Conservation (phyloP, 2,888 invertebrate genomes). For the Aelia acuminata region DNA sequence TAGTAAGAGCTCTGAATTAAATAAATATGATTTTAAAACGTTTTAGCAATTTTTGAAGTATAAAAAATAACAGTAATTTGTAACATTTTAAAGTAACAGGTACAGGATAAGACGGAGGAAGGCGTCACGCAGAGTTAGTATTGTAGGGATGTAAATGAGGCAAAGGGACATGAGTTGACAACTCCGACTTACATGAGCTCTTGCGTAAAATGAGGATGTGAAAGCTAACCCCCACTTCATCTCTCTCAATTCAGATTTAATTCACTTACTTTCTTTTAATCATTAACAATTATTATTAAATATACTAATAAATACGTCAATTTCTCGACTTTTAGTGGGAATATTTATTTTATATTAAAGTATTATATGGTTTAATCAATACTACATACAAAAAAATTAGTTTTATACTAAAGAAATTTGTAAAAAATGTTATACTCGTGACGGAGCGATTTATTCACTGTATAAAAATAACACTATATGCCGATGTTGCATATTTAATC, state of each 20-base stretch:
- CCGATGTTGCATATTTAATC: no score
- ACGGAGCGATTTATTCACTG: no score
- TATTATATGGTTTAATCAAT: no score
- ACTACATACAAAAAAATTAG: no score
- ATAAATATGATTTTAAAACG: no score
- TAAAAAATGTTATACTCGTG: no score
- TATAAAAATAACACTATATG: no score
- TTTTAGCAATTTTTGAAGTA: no score
- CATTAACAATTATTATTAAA: neutral
- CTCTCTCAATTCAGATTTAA: neutral
- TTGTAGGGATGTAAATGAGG: neutral
- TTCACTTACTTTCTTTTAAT: neutral
- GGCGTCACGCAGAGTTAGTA: neutral
- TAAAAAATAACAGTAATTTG: no score
- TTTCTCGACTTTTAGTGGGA: neutral
- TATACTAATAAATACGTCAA: no score
- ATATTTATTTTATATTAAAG: neutral
- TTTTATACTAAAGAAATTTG: no score
- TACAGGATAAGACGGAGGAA: neutral
- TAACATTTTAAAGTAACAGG: neutral
- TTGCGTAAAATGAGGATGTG: slow-evolving; percentile 29
- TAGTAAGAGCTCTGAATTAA: no score
- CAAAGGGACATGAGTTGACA: neutral
- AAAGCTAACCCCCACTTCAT: neutral
- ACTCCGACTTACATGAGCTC: slow-evolving; percentile 2